Percentiles rank a stretch among this genome's conserved stretches.
Evolutionary conservation across 2,888 invertebrate species (phyloP).

Genomic region (Cantharis lateralis): DNA sequence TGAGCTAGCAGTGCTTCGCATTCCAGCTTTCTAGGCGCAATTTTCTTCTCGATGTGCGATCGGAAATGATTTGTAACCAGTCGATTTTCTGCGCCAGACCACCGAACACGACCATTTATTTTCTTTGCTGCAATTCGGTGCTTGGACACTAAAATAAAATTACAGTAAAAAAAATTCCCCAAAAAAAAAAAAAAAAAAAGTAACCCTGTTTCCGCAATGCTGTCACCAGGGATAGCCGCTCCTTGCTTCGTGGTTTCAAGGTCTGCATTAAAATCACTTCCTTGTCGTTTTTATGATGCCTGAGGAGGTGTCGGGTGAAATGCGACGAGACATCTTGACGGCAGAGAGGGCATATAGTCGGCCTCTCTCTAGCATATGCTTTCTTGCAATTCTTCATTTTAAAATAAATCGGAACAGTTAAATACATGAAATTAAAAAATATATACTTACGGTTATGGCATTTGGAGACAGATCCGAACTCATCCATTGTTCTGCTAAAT

Average conservation of each 20-base stretch:
- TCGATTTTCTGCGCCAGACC: constrained; percentile 10
- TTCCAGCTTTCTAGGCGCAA: constrained; percentile 23
- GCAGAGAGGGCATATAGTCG: constrained; percentile 25
- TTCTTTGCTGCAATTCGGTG: background rate
- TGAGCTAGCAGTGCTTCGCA: constrained; percentile 11
- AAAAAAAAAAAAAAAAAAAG: constrained; percentile 7
- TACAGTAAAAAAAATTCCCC: too few relatives aligned
- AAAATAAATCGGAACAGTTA: background rate
- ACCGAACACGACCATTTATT: background rate
- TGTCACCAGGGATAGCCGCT: constrained; percentile 14
- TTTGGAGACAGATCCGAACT: background rate
- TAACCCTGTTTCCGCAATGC: constrained; percentile 25
- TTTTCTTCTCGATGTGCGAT: constrained; percentile 15
- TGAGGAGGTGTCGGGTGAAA: constrained; percentile 16
- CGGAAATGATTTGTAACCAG: constrained; percentile 7
- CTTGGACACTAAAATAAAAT: background rate
- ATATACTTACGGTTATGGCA: background rate
- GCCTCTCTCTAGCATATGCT: constrained; percentile 4
- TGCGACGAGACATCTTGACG: constrained; percentile 16
- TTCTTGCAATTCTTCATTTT: background rate
- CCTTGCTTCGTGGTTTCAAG: constrained; percentile 18
- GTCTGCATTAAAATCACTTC: constrained; percentile 11
- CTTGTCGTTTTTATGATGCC: constrained; percentile 15
- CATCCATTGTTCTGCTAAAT: background rate
- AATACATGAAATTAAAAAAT: background rate